phyloP scores from a whole-genome alignment of 2,797 vertebrate species.

The Coccyzus lansbergi region DNA sequence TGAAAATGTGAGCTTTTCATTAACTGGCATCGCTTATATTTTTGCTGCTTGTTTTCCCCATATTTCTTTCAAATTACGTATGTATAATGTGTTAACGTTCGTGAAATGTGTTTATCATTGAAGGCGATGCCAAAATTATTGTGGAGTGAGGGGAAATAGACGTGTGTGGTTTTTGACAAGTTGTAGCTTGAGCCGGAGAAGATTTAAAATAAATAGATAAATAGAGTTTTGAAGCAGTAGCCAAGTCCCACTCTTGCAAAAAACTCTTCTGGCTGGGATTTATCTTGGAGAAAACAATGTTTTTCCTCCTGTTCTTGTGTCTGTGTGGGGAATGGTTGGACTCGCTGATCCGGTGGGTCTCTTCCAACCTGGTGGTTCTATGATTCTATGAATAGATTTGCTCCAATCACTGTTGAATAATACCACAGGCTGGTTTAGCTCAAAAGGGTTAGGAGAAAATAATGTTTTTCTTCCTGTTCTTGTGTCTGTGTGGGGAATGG shows the following conservation, averaged over 20 bases:
- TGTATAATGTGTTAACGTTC: conserved; percentile 46
- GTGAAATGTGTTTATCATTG: conserved; percentile 39
- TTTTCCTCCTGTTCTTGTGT: not conserved
- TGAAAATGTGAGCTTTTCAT: conserved; percentile 73
- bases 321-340: too few relatives aligned
- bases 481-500: too few relatives aligned
- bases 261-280: not conserved
- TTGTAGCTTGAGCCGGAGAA: not conserved
- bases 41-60: conserved; percentile 58
- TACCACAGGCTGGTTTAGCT: too few relatives aligned
- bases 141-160: conserved; percentile 11
- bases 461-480: too few relatives aligned
- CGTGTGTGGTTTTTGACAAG: not conserved
- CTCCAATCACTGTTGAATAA: too few relatives aligned
- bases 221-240: not conserved
- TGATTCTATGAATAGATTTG: too few relatives aligned
- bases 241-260: not conserved
- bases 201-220: not conserved
- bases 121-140: conserved; percentile 36
- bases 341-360: too few relatives aligned
- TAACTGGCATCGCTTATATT: conserved; percentile 69
- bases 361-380: too few relatives aligned
- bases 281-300: not conserved
- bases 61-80: conserved; percentile 68
- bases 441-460: too few relatives aligned